These are phyloP conservation scores for Diaphora mendica DNA, from an alignment of 2,888 invertebrate species.

Conservation along the genomic window DNA sequence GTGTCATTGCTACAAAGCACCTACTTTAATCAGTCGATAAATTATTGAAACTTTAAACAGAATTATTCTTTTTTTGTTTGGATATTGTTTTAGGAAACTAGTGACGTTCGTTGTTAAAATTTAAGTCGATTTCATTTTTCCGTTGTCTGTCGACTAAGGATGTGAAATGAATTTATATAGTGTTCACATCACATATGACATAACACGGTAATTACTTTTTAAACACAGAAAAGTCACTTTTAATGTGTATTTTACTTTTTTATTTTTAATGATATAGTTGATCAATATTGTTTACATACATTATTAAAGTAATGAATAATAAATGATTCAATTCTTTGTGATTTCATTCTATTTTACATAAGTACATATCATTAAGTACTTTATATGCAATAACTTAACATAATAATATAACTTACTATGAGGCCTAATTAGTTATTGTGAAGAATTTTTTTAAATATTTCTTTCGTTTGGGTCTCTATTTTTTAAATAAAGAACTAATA, in stretches of 20 bases:
- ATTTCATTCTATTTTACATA: constrained; percentile 17
- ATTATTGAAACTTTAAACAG: constrained; percentile 22
- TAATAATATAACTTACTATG: neutral
- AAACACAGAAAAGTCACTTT: neutral
- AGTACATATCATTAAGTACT: constrained; percentile 20
- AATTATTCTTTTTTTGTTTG: neutral
- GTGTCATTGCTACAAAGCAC: constrained; percentile 33
- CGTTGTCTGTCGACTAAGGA: too few relatives aligned
- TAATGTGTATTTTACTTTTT: neutral
- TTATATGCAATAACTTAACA: constrained; percentile 27
- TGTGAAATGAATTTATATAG: neutral
- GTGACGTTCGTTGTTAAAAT: neutral
- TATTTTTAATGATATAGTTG: neutral
- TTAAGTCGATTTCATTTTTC: neutral
- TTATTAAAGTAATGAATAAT: neutral
- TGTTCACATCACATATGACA: neutral
- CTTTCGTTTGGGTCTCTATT: neutral
- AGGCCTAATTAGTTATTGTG: neutral
- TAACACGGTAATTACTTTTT: neutral
- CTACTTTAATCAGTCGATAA: constrained; percentile 12
- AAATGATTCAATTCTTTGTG: constrained; percentile 47
- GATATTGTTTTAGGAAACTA: neutral
- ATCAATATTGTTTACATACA: neutral
- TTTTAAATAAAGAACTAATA: neutral
- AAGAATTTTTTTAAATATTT: neutral